Conservation (phyloP, 2,888 invertebrate species). For the Pterostichus madidus region DNA sequence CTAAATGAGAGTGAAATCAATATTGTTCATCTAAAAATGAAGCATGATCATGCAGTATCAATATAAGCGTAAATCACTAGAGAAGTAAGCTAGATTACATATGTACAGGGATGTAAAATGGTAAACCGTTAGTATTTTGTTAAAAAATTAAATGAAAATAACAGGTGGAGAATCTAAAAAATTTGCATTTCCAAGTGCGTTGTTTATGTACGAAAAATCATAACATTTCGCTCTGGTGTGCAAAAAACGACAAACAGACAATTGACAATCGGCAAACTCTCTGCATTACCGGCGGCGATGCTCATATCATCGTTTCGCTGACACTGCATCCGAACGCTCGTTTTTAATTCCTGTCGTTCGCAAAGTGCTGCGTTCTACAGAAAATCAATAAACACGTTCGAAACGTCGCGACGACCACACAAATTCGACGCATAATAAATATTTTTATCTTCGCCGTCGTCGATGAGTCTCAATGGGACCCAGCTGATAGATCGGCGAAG, state of each 20-base stretch:
- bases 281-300: constrained; percentile 3
- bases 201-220: constrained; percentile 16
- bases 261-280: constrained; percentile 29
- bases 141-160: no score
- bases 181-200: neutral
- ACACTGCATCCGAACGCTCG: constrained; percentile 53
- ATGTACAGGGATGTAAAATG: no score
- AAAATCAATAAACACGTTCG: constrained; percentile 62
- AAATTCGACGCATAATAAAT: constrained; percentile 61
- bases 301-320: constrained; percentile 58
- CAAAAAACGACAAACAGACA: constrained; percentile 30
- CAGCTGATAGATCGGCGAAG: constrained; percentile 47
- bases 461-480: constrained; percentile 57
- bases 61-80: no score
- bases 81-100: no score
- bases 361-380: constrained; percentile 57
- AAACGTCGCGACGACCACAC: constrained; percentile 18
- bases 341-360: constrained; percentile 60
- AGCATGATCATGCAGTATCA: no score
- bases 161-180: no score
- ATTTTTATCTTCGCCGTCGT: constrained; percentile 50
- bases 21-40: no score
- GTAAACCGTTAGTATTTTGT: no score
- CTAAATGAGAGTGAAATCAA: no score
- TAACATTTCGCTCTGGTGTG: constrained; percentile 24